These are phyloP conservation scores for Scarus forsteni DNA, from an alignment of 2,797 vertebrate species.

Conservation along the genomic window DNA sequence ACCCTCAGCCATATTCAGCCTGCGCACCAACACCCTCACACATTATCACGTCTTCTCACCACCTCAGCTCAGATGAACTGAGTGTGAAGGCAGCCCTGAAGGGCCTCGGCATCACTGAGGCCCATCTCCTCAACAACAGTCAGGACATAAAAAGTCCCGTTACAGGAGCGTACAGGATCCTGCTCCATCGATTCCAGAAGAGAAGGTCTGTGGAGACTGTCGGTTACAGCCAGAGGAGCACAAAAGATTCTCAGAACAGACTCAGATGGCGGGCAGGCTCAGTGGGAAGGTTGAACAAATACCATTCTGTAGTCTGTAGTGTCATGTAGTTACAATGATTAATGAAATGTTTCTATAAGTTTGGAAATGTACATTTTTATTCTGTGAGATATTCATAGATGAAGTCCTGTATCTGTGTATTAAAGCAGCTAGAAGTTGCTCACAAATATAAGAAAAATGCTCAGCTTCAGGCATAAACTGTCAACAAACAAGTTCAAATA, in stretches of 20 bases:
- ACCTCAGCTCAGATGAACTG: slow-evolving; percentile 69
- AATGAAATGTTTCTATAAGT: neutral
- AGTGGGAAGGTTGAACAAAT: slow-evolving; percentile 45
- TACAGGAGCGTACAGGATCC: slow-evolving; percentile 78
- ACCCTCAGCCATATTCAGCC: slow-evolving; percentile 57
- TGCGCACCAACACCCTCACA: slow-evolving; percentile 57
- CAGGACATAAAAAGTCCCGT: slow-evolving; percentile 73
- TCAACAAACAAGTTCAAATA: no score
- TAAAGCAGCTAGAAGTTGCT: neutral
- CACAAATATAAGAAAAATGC: no score
- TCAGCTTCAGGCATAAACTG: no score
- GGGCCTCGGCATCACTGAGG: slow-evolving; percentile 73
- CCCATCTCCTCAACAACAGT: slow-evolving; percentile 70
- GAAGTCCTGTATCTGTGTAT: neutral
- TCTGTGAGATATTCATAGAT: neutral
- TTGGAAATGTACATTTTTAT: neutral
- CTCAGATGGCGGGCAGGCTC: slow-evolving; percentile 47
- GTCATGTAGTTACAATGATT: slow-evolving; percentile 63
- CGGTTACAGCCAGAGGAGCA: slow-evolving; percentile 39
- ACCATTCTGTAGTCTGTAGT: slow-evolving; percentile 68
- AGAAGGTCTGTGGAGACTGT: slow-evolving; percentile 62
- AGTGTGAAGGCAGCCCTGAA: slow-evolving; percentile 69
- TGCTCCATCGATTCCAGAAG: slow-evolving; percentile 80
- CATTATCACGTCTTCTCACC: slow-evolving; percentile 51
- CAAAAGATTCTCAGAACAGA: slow-evolving; percentile 45